Evolutionary conservation across 2,113 vertebrate species (phyloP), one percentile per base, ranked within the genome.

Genomic region (Piaya cayana): DNA sequence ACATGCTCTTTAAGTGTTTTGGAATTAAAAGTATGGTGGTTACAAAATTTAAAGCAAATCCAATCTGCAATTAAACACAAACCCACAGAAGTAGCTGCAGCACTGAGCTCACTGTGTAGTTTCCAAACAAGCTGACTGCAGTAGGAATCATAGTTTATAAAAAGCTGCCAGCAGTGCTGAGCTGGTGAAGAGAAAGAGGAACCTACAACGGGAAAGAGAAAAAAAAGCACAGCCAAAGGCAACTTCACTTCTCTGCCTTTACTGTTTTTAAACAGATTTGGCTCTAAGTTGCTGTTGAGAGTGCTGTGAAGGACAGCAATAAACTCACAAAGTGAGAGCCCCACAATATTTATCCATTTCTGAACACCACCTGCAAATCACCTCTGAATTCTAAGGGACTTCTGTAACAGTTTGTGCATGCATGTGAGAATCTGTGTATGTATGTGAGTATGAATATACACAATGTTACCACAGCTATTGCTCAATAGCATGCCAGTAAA

Each of bases 131-230:
- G 96, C 97, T 97, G 96, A 96, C 96, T 93, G 76, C 95, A 96
- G 96, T 96, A 97, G 96, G 97, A 97, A 97, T 97, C 59, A 43
- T 94, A 93, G 96, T 97, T 97, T 97, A 97, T 97, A 97, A 97
- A 97, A 97, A 97, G 96, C 94, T 95, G 87, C 96, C 69, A 95
- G 88, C 97, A 96, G 62, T 97, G 97, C 97, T 97, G 97, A 97
- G 97, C 95, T 97, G 96, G 96, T 97, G 96, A 97, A 97, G 96
- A 97, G 95, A 97, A 97, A 97, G 96, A 96, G 96, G 96, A 97
- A 97, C 94, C 92, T 93, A 29, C 94, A 95, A 78, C 83, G 87
- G 83, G 89, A 97, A 95, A 96, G 87, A 95, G 82, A 95, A 91
- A 96, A 91, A 76, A 93, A 93, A 95, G 53, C 72, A 83, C 95